A percentile compares a stretch with the other conserved stretches of the same genome.
Evolutionary conservation across 2,888 invertebrate genomes (phyloP).

Genomic region (Euzophera pinguis): DNA sequence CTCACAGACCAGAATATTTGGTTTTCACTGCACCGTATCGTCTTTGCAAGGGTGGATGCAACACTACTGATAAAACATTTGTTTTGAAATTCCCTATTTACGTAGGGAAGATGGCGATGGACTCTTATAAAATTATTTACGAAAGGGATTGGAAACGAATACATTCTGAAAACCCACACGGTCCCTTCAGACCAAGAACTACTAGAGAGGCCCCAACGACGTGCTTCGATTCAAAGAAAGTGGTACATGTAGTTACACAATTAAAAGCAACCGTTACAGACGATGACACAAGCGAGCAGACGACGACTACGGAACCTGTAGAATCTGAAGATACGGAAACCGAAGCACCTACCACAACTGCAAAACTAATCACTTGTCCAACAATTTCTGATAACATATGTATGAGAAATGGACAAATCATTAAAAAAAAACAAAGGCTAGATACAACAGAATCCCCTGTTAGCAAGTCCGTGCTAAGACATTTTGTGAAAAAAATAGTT

Average conservation of each 20-base stretch:
- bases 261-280: neutral
- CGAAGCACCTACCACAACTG: no score
- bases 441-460: no score
- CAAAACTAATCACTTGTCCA: neutral
- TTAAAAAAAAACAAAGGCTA: neutral
- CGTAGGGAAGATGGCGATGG: slow-evolving; percentile 38
- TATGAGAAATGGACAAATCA: neutral
- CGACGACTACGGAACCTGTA: neutral
- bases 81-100: slow-evolving; percentile 51
- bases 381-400: neutral
- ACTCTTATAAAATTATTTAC: slow-evolving; percentile 34
- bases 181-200: slow-evolving; percentile 38
- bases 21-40: slow-evolving; percentile 62
- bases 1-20: slow-evolving; percentile 36
- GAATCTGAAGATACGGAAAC: no score
- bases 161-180: slow-evolving; percentile 22
- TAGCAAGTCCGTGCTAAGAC: no score
- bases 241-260: neutral
- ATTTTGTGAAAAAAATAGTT: no score
- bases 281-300: neutral
- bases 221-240: slow-evolving; percentile 18
- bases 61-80: slow-evolving; percentile 30
- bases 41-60: slow-evolving; percentile 48
- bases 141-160: slow-evolving; percentile 32
- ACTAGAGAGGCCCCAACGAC: slow-evolving; percentile 28